A percentile compares a stretch with the other conserved stretches of the same genome.
Evolutionary conservation across 2,888 invertebrate species (phyloP).

Genomic region (Synergus japonicus): DNA sequence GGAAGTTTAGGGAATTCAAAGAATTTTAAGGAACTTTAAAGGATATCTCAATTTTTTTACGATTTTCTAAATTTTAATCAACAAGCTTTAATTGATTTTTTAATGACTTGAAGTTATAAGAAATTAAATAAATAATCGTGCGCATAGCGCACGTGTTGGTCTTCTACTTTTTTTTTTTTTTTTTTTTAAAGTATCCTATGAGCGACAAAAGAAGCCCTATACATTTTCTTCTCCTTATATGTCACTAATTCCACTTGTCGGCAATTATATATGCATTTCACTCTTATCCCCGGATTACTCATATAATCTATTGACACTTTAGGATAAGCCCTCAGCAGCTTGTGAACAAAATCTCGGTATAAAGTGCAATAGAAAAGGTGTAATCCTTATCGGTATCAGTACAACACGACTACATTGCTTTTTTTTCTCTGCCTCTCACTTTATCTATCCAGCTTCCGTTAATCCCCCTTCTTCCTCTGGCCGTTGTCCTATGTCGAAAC

Average conservation of each 20-base stretch:
- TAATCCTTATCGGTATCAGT: slow-evolving; percentile 11
- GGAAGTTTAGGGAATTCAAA: too few relatives aligned
- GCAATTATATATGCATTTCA: background rate
- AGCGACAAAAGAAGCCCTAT: too few relatives aligned
- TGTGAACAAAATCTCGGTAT: background rate
- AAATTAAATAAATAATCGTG: too few relatives aligned
- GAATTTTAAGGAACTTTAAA: too few relatives aligned
- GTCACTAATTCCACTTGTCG: slow-evolving; percentile 7
- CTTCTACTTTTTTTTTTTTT: too few relatives aligned
- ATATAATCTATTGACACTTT: slow-evolving; percentile 7
- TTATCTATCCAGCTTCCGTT: slow-evolving; percentile 33
- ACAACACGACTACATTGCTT: background rate
- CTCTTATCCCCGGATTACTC: slow-evolving; percentile 1
- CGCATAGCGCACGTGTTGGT: too few relatives aligned
- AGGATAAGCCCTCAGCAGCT: background rate
- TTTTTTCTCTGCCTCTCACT: slow-evolving; percentile 15
- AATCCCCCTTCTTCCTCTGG: background rate
- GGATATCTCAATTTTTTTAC: too few relatives aligned
- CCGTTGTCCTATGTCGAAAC: slow-evolving; percentile 41
- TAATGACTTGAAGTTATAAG: too few relatives aligned
- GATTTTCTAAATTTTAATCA: too few relatives aligned
- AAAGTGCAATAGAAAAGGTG: background rate
- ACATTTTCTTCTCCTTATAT: background rate
- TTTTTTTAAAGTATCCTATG: too few relatives aligned
- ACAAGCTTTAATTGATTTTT: too few relatives aligned